Conservation (phyloP, 2,113 vertebrate genomes). For the Pterocles gutturalis region DNA sequence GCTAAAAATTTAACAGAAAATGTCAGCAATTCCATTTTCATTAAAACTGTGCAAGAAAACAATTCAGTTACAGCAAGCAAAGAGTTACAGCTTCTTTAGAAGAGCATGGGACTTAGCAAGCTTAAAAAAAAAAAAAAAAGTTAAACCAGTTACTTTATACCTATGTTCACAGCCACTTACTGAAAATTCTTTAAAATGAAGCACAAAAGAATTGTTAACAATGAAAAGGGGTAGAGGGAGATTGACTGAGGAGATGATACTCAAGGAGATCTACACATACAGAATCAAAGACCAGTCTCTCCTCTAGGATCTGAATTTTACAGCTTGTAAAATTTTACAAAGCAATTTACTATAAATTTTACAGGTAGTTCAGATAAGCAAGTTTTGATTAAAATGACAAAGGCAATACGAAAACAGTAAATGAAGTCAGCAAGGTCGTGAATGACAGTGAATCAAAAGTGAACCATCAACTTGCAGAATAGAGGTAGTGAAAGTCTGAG, state of each 20-base stretch:
- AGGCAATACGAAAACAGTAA: background rate
- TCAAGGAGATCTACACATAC: background rate
- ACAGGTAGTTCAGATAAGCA: background rate
- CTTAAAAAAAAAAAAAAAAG: background rate
- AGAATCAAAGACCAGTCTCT: background rate
- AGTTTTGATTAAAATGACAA: background rate
- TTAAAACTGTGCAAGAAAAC: background rate
- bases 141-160: background rate
- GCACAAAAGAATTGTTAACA: background rate
- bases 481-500: background rate
- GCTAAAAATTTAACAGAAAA: constrained; percentile 52
- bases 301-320: background rate
- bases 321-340: background rate
- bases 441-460: background rate
- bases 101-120: background rate
- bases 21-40: background rate
- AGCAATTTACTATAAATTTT: background rate
- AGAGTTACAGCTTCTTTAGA: background rate
- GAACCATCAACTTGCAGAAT: background rate
- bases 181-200: background rate
- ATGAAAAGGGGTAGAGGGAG: rapidly evolving
- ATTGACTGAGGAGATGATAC: background rate
- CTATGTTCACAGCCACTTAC: background rate
- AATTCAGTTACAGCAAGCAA: background rate
- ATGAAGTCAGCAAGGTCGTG: background rate